Conservation (phyloP, 2,888 invertebrate genomes). For the Chouioia cunea region DNA sequence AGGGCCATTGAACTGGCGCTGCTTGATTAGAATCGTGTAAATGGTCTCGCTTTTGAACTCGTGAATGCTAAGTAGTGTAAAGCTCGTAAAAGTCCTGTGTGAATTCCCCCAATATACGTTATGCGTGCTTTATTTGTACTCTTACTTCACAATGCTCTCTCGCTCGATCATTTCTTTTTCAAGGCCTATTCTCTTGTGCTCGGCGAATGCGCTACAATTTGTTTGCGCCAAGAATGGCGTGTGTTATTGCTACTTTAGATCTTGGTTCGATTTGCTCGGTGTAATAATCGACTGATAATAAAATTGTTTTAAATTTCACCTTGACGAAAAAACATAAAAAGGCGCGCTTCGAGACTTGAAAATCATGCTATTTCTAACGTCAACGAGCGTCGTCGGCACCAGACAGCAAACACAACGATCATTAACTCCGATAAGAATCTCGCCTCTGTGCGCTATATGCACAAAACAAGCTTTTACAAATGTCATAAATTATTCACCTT, state of each 20-base stretch:
- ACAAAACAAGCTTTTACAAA: constrained; percentile 9
- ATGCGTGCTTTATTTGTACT: constrained; percentile 14
- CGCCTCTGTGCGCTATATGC: constrained; percentile 10
- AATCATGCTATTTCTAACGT: constrained; percentile 3
- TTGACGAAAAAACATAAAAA: constrained; percentile 31
- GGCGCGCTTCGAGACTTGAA: constrained; percentile 6
- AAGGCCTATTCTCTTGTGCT: no score
- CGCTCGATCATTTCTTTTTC: constrained; percentile 1
- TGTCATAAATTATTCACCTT: constrained; percentile 42
- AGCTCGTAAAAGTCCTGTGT: constrained; percentile 27
- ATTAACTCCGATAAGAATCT: constrained; percentile 40
- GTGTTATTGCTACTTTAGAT: no score
- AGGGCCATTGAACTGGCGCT: constrained; percentile 21
- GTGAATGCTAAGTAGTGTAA: constrained; percentile 21
- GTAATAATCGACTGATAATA: no score
- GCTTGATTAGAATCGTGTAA: constrained; percentile 34
- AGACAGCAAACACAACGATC: constrained; percentile 46
- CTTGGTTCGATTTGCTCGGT: no score
- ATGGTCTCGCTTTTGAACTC: neutral
- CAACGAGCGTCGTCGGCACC: constrained; percentile 33
- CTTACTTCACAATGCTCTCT: neutral
- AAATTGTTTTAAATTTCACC: neutral
- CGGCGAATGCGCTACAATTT: no score
- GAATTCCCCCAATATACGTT: no score
- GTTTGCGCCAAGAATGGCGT: no score